Evolutionary conservation across 2,888 invertebrate genomes (phyloP).

Genomic region (Apotomis turbidana): DNA sequence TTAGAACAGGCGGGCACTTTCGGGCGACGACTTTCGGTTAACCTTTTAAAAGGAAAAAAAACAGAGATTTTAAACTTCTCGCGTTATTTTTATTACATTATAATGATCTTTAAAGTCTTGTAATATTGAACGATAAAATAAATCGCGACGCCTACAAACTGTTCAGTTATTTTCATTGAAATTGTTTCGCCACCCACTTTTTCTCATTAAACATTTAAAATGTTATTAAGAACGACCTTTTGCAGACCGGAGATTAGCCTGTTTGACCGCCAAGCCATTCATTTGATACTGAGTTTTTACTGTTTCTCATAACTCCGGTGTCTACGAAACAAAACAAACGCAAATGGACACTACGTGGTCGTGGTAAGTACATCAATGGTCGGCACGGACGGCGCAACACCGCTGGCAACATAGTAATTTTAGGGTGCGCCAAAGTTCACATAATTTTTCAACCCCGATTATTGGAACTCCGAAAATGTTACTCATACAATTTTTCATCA

Average conservation of each 20-base stretch:
- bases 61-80: conserved; percentile 1
- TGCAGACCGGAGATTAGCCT: conserved; percentile 26
- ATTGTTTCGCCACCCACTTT: background rate
- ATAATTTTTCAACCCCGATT: too few species aligned
- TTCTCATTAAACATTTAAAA: conserved; percentile 17
- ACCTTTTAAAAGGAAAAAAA: conserved; percentile 18
- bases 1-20: background rate
- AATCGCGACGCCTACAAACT: background rate
- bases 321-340: background rate
- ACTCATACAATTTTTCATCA: too few species aligned
- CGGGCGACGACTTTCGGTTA: conserved; percentile 8
- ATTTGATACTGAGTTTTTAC: background rate
- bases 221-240: conserved; percentile 20
- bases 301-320: background rate
- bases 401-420: too few species aligned
- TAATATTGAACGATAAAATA: background rate
- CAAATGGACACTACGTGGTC: too few species aligned
- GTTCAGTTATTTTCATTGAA: conserved; percentile 3
- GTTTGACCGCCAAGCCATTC: background rate
- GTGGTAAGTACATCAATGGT: too few species aligned
- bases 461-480: too few species aligned
- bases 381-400: too few species aligned
- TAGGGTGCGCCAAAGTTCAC: too few species aligned
- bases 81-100: conserved; percentile 2
- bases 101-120: background rate